These are phyloP conservation scores for Lanius ludovicianus DNA, from an alignment of 2,113 vertebrate species.

Conservation along the genomic window DNA sequence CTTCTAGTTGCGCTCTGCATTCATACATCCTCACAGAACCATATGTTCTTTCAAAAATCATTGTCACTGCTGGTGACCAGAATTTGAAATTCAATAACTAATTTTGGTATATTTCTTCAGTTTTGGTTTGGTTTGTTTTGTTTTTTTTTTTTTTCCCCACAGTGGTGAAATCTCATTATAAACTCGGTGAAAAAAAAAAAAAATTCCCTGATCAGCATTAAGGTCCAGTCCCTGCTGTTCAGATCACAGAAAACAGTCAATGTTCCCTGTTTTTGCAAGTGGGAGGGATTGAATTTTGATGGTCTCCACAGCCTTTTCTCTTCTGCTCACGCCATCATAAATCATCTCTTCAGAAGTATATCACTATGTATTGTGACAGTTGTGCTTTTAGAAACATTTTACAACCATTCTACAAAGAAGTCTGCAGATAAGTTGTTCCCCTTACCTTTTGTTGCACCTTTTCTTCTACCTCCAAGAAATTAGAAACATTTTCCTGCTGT, in stretches of 20 bases:
- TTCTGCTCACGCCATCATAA: neutral
- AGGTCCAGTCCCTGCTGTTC: neutral
- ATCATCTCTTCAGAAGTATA: neutral
- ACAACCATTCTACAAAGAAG: neutral
- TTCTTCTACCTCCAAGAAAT: neutral
- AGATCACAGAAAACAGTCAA: neutral
- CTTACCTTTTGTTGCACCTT: neutral
- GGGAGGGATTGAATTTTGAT: neutral
- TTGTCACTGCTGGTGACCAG: neutral
- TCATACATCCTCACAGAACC: neutral
- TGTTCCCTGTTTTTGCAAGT: accelerated
- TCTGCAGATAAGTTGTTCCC: neutral
- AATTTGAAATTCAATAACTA: neutral
- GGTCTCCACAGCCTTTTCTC: neutral
- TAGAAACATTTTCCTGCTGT: neutral
- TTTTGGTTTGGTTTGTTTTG: neutral
- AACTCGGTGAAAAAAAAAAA: neutral
- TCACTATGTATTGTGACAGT: neutral
- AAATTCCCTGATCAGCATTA: neutral
- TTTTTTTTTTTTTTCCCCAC: neutral
- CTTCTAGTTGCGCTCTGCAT: neutral
- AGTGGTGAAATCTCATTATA: neutral
- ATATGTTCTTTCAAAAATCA: neutral
- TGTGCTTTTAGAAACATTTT: neutral
- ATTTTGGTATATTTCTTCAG: neutral